Evolutionary conservation across 2,888 invertebrate species (phyloP), one percentile per base, ranked within the genome.

Genomic region (Exocentrus adspersus): DNA sequence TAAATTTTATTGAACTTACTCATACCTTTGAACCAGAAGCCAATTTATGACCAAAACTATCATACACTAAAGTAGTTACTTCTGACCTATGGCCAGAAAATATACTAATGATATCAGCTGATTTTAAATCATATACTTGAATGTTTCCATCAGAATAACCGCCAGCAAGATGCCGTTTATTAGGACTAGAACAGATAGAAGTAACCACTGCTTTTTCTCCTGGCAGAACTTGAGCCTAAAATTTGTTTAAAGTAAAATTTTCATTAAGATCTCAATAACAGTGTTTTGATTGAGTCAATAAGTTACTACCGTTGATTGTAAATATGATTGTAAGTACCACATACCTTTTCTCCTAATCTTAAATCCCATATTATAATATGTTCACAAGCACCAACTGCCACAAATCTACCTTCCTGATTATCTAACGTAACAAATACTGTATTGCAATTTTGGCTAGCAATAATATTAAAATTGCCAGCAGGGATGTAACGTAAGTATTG

Each of bases 351-450:
- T 41, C 92, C 90, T 5, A 93, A 89, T 78, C 93, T 88, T 79
- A 97, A 86, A 85, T 98, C 98, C 96, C 97, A 98, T 77, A 98
- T 87, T 76, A 92, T 88, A 65, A 97, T 92, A 87, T 95, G 92
- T 85, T 98, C 97, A 78, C 95, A 94, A 6, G 95, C 95, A 54
- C 94, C 95, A n/a, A 92, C 92, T 43, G 95, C 97, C 51, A 95
- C 88, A 82, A 89, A 95, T 79, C 94, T 87, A 43, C 94, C 94
- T 78, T 91, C 91, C 67, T 90, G 88, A 51, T 90, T 90, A 74
- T 92, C 88, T 62, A 92, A 84, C 37, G 92, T 89, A 1, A 97
- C 88, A 81, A 94, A 95, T 58, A 88, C 86, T 28, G 92, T 86
- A 83, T 96, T 96, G 70, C 94, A 92, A 67, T 91, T 87, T 20